Conservation (phyloP, 2,888 invertebrate species). For the Iselma pallidipennis region DNA sequence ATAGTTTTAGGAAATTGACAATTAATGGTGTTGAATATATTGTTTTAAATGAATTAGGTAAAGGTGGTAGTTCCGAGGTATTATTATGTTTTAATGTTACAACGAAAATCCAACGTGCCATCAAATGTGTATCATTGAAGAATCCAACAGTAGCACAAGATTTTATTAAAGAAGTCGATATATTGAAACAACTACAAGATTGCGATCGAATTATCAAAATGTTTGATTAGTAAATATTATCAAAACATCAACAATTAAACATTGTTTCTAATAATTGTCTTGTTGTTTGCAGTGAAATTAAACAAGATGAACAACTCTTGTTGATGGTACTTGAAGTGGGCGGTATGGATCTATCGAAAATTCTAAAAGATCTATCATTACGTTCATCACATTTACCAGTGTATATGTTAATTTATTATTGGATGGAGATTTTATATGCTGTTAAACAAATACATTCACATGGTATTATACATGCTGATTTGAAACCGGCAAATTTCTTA, state of each 20-base stretch:
- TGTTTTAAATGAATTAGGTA: constrained; percentile 76
- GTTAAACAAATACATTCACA: constrained; percentile 89
- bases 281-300: constrained; percentile 68
- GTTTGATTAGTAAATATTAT: constrained; percentile 78
- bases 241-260: not conserved
- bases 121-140: constrained; percentile 82
- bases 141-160: constrained; percentile 75
- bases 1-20: constrained; percentile 56
- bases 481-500: constrained; percentile 96
- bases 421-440: constrained; percentile 91
- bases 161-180: constrained; percentile 86
- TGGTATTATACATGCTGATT: constrained; percentile 94
- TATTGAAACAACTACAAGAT: constrained; percentile 79
- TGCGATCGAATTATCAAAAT: constrained; percentile 83
- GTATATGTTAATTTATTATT: constrained; percentile 83
- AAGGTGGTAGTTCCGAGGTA: constrained; percentile 91
- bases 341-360: constrained; percentile 82
- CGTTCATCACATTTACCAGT: constrained; percentile 63
- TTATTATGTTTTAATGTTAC: constrained; percentile 69
- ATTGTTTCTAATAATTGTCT: not conserved
- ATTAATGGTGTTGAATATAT: constrained; percentile 77
- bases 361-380: constrained; percentile 62
- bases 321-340: constrained; percentile 93
- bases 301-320: constrained; percentile 66
- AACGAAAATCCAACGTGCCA: constrained; percentile 65